Evolutionary conservation across 2,888 invertebrate genomes (phyloP), one percentile per base, ranked within the genome.

Genomic region (Pristionchus arcanus): DNA sequence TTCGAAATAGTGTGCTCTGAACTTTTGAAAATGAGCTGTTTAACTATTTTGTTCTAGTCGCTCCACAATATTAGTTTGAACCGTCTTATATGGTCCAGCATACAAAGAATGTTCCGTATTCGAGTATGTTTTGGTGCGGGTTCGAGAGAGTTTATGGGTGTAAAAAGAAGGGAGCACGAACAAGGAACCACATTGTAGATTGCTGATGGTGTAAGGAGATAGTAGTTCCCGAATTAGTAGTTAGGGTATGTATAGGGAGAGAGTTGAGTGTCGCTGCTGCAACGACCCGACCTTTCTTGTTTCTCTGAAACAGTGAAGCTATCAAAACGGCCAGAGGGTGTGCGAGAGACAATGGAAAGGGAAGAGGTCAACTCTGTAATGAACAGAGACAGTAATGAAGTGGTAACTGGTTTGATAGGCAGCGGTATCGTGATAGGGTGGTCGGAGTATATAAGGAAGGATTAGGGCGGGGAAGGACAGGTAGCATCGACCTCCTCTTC

Each of bases 401-500:
- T 74, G 37, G 34, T 37, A 74, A 74, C 77, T 77, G 77, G 77
- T 77, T 77, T 77, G 77, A 77, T 77, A 42, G 37, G 77, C 37
- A 37, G 68, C 68, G n/a, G 68, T 28, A 77, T 77, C 37, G 77
- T 77, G 21, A 42, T 42, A 42, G 42, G 55, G 49, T 25, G 19
- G n/a, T 21, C 34, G 5, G 84, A 59, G 84, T 84, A 55, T 84
- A 84, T 55, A 84, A 84, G 28, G 84, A 55, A 28, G 31, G 84
- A 84, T 74, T n/a, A 83, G 83, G 49, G 83, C 49, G n/a, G 53
- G 28, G 3, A 49, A 15, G n/a, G 28, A 25, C 53, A 83, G 84
- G 84, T 84, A 59, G 77, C 77, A 42, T 77, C 42, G 42, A 49
- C 77, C 42, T 77, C 77, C 77, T 71, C 71, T 77, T 84, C 84